Evolutionary conservation across 2,888 invertebrate genomes (phyloP), one percentile per base, ranked within the genome.

Genomic region (Drosophila paramelanica): DNA sequence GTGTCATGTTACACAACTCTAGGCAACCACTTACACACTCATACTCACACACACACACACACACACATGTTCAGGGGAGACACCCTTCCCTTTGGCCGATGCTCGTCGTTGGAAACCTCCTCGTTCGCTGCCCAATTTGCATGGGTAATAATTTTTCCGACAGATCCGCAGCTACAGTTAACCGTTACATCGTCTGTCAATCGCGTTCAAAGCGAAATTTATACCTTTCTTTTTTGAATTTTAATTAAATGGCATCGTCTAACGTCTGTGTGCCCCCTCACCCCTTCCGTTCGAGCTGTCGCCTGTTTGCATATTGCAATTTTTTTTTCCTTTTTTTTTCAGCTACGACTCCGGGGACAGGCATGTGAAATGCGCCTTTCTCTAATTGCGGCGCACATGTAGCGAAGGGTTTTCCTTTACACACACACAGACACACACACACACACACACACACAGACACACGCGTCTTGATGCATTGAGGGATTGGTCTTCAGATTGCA

Each of bases 251-350:
- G 89, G 75, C 82, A 76, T 59, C 82, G 72, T 85, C 82, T 80
- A 69, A 59, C 55, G 31, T 41, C 46, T n/a, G 39, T 6, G 17
- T 13, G 8, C 7, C 47, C n/a, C 42, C 38, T n/a, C 14, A 46
- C 36, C 46, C 17, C 45, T 10, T 17, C 61, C 13, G n/a, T 8
- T 60, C 52, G 56, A 23, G 68, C 74, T 57, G 80, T 73, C 68
- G 77, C 50, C 79, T 62, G 79, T 86, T 89, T 86, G 86, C 85
- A 88, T 89, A 88, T 88, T 82, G 88, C 88, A 80, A 88, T 71
- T 84, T 79, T 36, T 36, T 36, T 36, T 36, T 2, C 3, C 2
- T 31, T 3, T 31, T 1, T 36, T 73, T 72, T 47, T 25, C 20
- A 51, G 14, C 49, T 57, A 8, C 61, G 58, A 64, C 58, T 65